Base-by-base conservation (phyloP, 2,797 vertebrate species). In the Acridotheres tristis region DNA sequence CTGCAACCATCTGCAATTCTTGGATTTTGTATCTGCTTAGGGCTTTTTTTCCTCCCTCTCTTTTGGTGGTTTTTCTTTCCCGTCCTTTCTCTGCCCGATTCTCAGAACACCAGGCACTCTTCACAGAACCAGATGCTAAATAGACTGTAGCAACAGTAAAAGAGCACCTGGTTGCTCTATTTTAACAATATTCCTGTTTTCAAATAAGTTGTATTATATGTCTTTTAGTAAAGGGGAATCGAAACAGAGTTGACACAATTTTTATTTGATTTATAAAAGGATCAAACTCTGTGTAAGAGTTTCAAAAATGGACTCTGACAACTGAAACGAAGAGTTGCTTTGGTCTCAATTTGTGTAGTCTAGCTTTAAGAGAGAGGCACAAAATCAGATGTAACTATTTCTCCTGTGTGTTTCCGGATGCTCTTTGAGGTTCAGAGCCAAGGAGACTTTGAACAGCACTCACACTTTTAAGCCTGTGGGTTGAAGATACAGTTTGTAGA, bases 21-120 rank as follows among this genome's bases (percentile, higher is more conserved):
- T 97, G 95, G 95, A 96, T 92, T 94, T 90, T 84, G 85, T 91
- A 66, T 94, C 91, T 83, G 88, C 95, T 96, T 90, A 91, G 63
- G 77, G 67, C 57, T 95, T 96, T 95, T 96, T 95, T 91, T 73
- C 82, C 94, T 80, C 81, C 71, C 92, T 94, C 78, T 87, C 79
- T 82, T 90, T 69, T 53, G 55, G 94, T 96, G 93, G 94, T 95
- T 96, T 89, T 96, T 94, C 92, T 73, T 96, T 97, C 85, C 85
- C 3, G 3, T 96, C 69, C 85, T 86, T 88, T 62, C 53, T 90
- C 58, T 94, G 85, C 42, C 58, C 12, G 71, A 85, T 96, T 96
- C 94, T 95, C 76, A 95, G 96, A 97, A 96, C 77, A 89, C 34
- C 82, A 86, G 83, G 89, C 91, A 91, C 54, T 88, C 85, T 96